Evolutionary conservation across 2,113 vertebrate species (phyloP), one percentile per base, ranked within the genome.

Genomic region (Pipra filicauda): DNA sequence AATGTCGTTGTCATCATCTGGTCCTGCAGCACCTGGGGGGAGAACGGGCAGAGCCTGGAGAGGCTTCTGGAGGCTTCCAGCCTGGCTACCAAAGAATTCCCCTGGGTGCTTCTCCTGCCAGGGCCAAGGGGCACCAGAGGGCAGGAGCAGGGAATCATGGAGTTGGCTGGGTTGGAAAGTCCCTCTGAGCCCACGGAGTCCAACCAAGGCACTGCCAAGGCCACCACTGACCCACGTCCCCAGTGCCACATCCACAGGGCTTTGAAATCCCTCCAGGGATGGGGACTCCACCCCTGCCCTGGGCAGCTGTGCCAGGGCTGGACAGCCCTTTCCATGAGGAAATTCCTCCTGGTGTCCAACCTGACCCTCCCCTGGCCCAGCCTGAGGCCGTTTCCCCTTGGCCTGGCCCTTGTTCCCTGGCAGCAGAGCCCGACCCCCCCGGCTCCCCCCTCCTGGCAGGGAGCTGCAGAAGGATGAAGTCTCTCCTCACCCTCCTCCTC

Each of bases 31-130:
- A 3, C 67, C 96, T 74, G 49, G 0, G 73, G 75, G 35, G n/a
- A 13, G 46, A 22, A 43, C 0, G 4, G 27, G 28, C 12, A 71
- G 30, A 13, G 2, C 6, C 33, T 2, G 0, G 4, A 31, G 51
- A 9, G 48, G 11, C 30, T 46, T 5, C 44, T 19, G 27, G 66
- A 26, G 37, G 37, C 37, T 16, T 8, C 65, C 31, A 37, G 12
- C 18, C 66, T 22, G 17, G 9, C 58, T 17, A 4, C 44, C 4
- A 2, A 8, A 3, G 30, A 26, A 43, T 28, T 11, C 8, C 66
- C 41, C 24, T 3, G 1, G n/a, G 39, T 9, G 28, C 9, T 21
- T 21, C 33, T 16, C 58, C 39, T 26, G 11, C 5, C 17, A 1
- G 4, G 24, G 26, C 64, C 19, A 14, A 22, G 12, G 13, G 35